phyloP scores from a whole-genome alignment of 2,113 vertebrate genomes.

The Nematolebias whitei region DNA sequence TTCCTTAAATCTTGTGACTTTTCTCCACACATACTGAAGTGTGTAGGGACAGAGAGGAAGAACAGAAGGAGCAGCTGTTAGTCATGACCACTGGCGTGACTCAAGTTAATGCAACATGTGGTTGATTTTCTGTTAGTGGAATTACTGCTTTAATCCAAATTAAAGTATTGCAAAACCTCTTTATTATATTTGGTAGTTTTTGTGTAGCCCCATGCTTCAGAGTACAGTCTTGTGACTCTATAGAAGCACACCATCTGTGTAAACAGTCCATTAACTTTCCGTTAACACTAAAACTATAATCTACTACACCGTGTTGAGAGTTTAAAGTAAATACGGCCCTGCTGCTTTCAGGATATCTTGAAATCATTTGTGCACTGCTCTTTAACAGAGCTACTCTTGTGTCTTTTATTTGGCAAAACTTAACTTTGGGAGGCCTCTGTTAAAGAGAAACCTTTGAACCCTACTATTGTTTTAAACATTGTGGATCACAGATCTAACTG shows the following conservation, averaged over 20 bases:
- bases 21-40: slow-evolving; percentile 4
- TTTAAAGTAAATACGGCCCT: too few relatives aligned
- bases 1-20: slow-evolving; percentile 18
- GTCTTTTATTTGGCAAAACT: slow-evolving; percentile 13
- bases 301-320: too few relatives aligned
- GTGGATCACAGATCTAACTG: background rate
- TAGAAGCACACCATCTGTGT: background rate
- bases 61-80: background rate
- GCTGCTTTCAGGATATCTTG: too few relatives aligned
- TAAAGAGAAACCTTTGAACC: too few relatives aligned
- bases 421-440: too few relatives aligned
- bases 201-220: background rate
- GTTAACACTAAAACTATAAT: background rate
- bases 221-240: too few relatives aligned
- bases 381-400: too few relatives aligned
- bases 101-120: background rate
- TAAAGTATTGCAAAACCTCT: background rate
- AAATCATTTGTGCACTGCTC: too few relatives aligned
- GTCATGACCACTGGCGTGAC: background rate
- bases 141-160: background rate
- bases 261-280: background rate
- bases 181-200: background rate
- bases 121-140: background rate
- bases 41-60: background rate
- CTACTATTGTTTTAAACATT: too few relatives aligned